phyloP scores from a whole-genome alignment of 2,113 vertebrate genomes.

The Hippoglossus stenolepis region DNA sequence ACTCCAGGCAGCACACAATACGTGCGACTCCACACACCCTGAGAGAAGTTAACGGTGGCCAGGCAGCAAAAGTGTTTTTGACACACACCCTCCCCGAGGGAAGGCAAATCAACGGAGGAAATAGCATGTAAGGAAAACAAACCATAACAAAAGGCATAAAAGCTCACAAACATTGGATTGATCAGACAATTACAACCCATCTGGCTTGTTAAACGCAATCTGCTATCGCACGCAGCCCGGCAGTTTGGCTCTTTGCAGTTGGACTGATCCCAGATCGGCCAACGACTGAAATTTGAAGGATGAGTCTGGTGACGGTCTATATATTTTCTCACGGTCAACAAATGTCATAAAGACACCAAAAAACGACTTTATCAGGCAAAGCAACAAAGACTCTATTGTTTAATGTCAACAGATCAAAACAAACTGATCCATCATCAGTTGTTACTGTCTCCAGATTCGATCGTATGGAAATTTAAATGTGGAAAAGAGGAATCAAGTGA shows the following conservation, averaged over 20 bases:
- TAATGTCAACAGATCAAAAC: no score
- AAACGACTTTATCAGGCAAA: background rate
- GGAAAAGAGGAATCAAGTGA: background rate
- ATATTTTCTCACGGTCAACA: conserved; percentile 16
- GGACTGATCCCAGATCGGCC: conserved; percentile 54
- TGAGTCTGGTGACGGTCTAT: background rate
- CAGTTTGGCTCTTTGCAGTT: conserved; percentile 51
- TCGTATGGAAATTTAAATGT: background rate
- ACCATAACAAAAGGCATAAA: conserved; percentile 95
- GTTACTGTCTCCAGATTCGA: background rate
- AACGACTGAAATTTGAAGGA: conserved; percentile 9
- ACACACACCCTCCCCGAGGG: conserved; percentile 79
- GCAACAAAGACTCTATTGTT: background rate
- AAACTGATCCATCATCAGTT: background rate
- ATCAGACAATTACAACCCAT: conserved; percentile 97
- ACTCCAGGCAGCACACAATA: conserved; percentile 37
- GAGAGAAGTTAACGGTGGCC: conserved; percentile 45
- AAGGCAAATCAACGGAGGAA: conserved; percentile 81
- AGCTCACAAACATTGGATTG: conserved; percentile 96
- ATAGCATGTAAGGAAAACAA: conserved; percentile 91
- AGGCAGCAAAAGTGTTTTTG: conserved; percentile 62
- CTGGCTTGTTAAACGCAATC: conserved; percentile 99
- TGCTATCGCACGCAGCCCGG: conserved; percentile 83
- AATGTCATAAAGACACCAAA: conserved; percentile 7
- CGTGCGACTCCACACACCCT: conserved; percentile 34